phyloP scores from a whole-genome alignment of 35 echinoderm and acorn worm species.

The Anneissia japonica region DNA sequence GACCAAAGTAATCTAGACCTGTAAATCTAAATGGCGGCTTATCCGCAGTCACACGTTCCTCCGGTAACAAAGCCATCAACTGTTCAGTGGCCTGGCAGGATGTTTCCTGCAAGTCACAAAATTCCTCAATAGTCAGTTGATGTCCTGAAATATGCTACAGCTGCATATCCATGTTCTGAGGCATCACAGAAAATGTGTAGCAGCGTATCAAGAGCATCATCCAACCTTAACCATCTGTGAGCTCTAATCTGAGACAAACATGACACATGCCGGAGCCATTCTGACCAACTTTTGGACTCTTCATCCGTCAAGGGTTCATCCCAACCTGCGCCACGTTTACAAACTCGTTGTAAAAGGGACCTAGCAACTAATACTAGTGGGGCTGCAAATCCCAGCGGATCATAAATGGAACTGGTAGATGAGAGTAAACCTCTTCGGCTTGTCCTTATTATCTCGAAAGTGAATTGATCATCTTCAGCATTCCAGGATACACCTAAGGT shows the following conservation, averaged over 20 bases:
- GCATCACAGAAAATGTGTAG: conserved; percentile 4
- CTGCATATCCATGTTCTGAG: not conserved
- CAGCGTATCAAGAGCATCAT: not conserved
- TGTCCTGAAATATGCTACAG: not conserved
- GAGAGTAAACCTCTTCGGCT: conserved; percentile 45
- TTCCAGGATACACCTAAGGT: conserved; percentile 48
- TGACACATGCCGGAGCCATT: not conserved
- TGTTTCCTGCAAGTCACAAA: not conserved
- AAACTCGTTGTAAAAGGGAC: conserved; percentile 14
- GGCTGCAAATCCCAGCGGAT: conserved; percentile 16
- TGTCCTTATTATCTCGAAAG: conserved; percentile 17
- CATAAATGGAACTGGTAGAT: conserved; percentile 33
- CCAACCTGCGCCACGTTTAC: conserved; percentile 22
- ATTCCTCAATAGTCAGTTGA: too few relatives aligned
- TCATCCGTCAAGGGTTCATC: conserved; percentile 22
- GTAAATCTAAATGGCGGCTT: too few relatives aligned
- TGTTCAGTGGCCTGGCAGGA: too few relatives aligned
- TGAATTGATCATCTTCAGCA: conserved; percentile 43
- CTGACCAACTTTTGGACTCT: not conserved
- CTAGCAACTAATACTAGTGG: not conserved
- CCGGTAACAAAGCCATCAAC: too few relatives aligned
- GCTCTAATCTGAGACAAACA: not conserved
- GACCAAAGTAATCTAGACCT: too few relatives aligned
- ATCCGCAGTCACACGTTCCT: too few relatives aligned
- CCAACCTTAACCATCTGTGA: not conserved